Evolutionary conservation across 2,888 invertebrate genomes (phyloP), one percentile per base, ranked within the genome.

Genomic region (Eupithecia insigniata): DNA sequence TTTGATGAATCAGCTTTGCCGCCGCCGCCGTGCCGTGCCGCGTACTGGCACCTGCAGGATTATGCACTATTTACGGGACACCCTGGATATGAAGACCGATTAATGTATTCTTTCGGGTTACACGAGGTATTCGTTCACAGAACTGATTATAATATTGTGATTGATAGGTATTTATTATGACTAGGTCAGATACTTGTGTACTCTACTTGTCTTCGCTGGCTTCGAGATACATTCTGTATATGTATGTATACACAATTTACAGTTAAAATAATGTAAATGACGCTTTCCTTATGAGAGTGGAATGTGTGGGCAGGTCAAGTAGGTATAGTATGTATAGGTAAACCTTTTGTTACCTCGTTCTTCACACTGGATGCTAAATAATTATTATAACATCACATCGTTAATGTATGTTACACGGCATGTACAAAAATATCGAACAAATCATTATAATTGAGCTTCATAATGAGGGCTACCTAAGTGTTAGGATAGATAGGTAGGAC

Each of bases 141-240:
- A 51, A 51, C 51, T 51, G 51, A 51, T 51, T 51, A 8, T 22
- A 51, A 51, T 51, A 51, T 51, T 51, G 51, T 51, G 51, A 51
- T 22, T 51, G 0, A 51, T 51, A n/a, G n/a, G n/a, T n/a, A 51
- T 51, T 51, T 51, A 51, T 51, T 51, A 46, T n/a, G 51, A 51
- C 51, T 51, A 51, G 51, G 22, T 22, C 22, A 51, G 51, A 51
- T 51, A 51, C 8, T 10, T 36, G 8, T 10, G 8, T 7, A 36
- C 1, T 51, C 51, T 51, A 22, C 51, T 22, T 12, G 10, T n/a
- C 8, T 46, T n/a, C 7, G 46, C 46, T 46, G 22, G 46, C 46
- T 43, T 43, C 18, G 43, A 43, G 2, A 30, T 30, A 30, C 2
- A 4, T 5, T 5, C 30, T 4, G 30, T 30, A 5, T 30, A 30